These are phyloP conservation scores for Ophraella communa DNA, from an alignment of 2,888 invertebrate genomes.

Conservation along the genomic window DNA sequence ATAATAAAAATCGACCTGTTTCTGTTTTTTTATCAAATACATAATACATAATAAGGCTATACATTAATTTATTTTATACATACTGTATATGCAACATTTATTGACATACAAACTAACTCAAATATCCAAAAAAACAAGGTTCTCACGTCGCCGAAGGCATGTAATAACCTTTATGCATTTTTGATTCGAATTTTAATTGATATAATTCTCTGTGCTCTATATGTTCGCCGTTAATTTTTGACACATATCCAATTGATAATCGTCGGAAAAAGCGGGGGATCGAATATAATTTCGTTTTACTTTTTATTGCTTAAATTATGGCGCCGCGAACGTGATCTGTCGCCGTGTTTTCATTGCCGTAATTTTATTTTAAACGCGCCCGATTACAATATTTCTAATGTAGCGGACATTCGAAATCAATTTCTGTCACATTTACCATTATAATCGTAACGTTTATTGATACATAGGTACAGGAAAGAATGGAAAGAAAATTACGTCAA, in stretches of 20 bases:
- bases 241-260: slow-evolving; percentile 27
- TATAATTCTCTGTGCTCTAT: too few relatives aligned
- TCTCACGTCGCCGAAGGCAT: background rate
- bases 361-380: slow-evolving; percentile 29
- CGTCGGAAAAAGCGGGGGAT: slow-evolving; percentile 10
- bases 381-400: slow-evolving; percentile 21
- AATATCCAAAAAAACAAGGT: background rate
- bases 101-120: too few relatives aligned
- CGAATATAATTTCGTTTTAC: slow-evolving; percentile 28
- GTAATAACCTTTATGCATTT: slow-evolving; percentile 17
- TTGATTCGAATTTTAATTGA: slow-evolving; percentile 28
- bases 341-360: slow-evolving; percentile 12
- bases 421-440: background rate
- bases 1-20: too few relatives aligned
- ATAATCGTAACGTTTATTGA: slow-evolving; percentile 5
- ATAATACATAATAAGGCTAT: too few relatives aligned
- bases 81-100: too few relatives aligned
- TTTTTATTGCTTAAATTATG: slow-evolving; percentile 27
- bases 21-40: too few relatives aligned
- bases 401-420: background rate
- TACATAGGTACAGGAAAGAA: too few relatives aligned
- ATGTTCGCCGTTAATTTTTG: slow-evolving; percentile 30
- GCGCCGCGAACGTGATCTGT: slow-evolving; percentile 9
- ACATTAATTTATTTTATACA: too few relatives aligned
- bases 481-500: too few relatives aligned